These are phyloP conservation scores for Eristalis arbustorum DNA, from an alignment of 2,888 invertebrate genomes.

Conservation along the genomic window DNA sequence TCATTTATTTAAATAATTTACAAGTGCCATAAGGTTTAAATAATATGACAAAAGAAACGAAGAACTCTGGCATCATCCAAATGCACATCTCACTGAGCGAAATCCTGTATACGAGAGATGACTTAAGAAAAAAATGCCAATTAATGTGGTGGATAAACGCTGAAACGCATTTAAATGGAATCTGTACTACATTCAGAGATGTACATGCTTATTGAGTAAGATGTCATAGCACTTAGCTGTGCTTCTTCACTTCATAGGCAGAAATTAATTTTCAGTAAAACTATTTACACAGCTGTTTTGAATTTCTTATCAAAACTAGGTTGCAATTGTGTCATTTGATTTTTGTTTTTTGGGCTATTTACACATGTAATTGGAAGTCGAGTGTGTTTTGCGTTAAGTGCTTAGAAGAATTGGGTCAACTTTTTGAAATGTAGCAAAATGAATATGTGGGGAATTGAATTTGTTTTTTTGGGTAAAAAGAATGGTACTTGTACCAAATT, in stretches of 20 bases:
- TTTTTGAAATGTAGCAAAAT: background rate
- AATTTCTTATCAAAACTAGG: constrained; percentile 27
- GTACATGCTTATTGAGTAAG: constrained; percentile 12
- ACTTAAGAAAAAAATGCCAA: constrained; percentile 46
- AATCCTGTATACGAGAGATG: constrained; percentile 17
- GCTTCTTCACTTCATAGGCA: background rate
- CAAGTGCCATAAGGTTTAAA: constrained; percentile 16
- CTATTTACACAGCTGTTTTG: constrained; percentile 50
- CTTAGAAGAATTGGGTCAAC: constrained; percentile 4
- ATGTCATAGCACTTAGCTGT: background rate
- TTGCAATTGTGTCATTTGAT: constrained; percentile 45
- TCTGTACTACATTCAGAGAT: background rate
- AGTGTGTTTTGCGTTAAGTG: background rate
- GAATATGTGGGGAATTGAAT: background rate
- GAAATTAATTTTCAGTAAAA: constrained; percentile 23
- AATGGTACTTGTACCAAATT: background rate
- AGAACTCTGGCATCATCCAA: constrained; percentile 20
- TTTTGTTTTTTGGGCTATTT: constrained; percentile 31
- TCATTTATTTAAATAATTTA: constrained; percentile 55
- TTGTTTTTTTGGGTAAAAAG: background rate
- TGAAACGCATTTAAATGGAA: constrained; percentile 39
- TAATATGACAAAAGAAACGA: constrained; percentile 3
- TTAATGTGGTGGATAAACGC: constrained; percentile 38
- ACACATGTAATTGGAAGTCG: constrained; percentile 37
- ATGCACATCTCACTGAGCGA: constrained; percentile 4